Evolutionary conservation across 2,797 vertebrate species (phyloP).

Genomic region (Dermochelys coriacea): DNA sequence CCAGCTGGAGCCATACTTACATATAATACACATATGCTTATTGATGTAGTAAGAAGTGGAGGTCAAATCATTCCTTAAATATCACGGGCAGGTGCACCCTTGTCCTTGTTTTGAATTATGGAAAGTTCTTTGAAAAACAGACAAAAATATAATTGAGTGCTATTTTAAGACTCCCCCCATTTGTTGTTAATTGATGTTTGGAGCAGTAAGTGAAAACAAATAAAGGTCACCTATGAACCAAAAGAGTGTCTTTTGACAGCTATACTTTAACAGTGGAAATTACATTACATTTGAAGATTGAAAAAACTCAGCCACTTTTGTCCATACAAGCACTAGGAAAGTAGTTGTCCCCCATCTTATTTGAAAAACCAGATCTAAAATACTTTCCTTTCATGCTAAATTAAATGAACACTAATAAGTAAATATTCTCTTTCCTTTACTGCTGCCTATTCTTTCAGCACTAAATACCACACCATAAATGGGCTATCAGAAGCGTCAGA

Average conservation of each 20-base stretch:
- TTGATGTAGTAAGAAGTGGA: constrained; percentile 12
- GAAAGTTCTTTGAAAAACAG: background rate
- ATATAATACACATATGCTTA: background rate
- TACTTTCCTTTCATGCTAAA: background rate
- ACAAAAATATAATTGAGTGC: background rate
- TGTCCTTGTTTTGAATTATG: background rate
- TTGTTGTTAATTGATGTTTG: too few relatives aligned
- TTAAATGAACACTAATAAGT: background rate
- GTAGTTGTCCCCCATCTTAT: background rate
- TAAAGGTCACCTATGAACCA: too few relatives aligned
- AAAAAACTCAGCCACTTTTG: background rate
- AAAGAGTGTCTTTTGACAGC: background rate
- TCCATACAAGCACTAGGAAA: background rate
- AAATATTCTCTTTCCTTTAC: background rate
- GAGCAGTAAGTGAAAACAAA: too few relatives aligned
- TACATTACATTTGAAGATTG: background rate
- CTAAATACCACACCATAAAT: background rate
- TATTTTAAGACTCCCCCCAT: too few relatives aligned
- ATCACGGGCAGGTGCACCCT: too few relatives aligned
- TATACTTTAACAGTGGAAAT: background rate
- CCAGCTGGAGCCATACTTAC: background rate
- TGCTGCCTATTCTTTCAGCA: background rate
- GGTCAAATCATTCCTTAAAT: background rate
- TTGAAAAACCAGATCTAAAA: background rate
- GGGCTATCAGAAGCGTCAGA: background rate